phyloP scores from a whole-genome alignment of 2,888 invertebrate species.

The Dolichomitus sp. region DNA sequence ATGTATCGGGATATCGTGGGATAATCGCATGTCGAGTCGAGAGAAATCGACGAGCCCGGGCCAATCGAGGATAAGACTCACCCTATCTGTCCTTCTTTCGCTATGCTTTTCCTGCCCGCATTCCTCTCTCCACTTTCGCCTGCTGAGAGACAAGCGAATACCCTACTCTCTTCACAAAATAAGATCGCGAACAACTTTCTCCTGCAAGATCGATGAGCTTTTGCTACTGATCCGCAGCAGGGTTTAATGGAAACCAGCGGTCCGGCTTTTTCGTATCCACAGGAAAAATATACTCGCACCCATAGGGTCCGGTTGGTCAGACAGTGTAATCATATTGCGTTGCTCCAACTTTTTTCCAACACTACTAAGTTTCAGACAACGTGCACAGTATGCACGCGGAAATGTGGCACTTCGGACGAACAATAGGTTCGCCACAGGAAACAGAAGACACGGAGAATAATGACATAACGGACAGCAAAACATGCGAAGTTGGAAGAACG shows the following conservation, averaged over 20 bases:
- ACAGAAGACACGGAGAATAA: neutral
- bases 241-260: neutral
- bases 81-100: conserved; percentile 44
- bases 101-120: conserved; percentile 47
- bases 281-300: neutral
- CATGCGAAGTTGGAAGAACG: neutral
- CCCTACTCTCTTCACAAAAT: conserved; percentile 7
- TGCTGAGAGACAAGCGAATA: conserved; percentile 8
- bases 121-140: conserved; percentile 31
- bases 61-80: conserved; percentile 62
- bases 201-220: conserved; percentile 21
- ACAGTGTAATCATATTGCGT: neutral
- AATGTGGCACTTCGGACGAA: neutral
- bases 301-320: neutral
- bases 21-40: conserved; percentile 74
- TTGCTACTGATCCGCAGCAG: neutral
- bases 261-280: neutral
- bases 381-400: too few species aligned
- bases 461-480: neutral
- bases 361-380: neutral
- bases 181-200: conserved; percentile 22
- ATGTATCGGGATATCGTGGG: conserved; percentile 75
- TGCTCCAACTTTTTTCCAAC: neutral
- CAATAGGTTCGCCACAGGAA: neutral
- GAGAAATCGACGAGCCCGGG: conserved; percentile 71